These are phyloP conservation scores for Archocentrus centrarchus DNA, from an alignment of 2,113 vertebrate species.

Conservation along the genomic window DNA sequence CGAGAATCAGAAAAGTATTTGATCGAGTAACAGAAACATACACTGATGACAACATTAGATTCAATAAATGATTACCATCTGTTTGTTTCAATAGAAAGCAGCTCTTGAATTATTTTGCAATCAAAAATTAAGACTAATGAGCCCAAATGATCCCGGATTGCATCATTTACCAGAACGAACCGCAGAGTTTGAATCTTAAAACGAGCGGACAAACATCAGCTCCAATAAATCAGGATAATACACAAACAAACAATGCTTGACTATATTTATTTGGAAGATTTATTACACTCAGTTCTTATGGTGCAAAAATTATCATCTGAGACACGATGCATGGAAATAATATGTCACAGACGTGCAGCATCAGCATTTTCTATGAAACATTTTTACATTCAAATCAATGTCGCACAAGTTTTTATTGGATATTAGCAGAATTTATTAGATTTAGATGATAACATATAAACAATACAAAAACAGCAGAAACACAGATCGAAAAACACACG, in stretches of 20 bases:
- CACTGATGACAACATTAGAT: fast-evolving
- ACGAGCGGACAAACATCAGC: fast-evolving
- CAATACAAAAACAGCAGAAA: slow-evolving; percentile 16
- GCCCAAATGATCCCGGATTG: fast-evolving
- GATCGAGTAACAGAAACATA: fast-evolving
- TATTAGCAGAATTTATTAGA: neutral
- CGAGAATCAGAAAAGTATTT: neutral
- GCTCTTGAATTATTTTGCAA: neutral
- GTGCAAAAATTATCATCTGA: neutral
- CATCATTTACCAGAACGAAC: neutral
- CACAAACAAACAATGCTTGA: neutral
- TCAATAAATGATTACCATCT: neutral
- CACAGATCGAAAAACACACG: neutral
- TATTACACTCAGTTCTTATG: slow-evolving; percentile 30
- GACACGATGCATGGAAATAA: neutral
- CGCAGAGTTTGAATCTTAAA: neutral
- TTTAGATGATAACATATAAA: neutral
- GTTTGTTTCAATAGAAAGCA: neutral
- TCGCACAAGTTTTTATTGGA: slow-evolving; percentile 7
- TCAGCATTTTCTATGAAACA: neutral
- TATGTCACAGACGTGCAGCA: neutral
- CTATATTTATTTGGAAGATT: slow-evolving; percentile 30
- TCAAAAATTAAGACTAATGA: fast-evolving
- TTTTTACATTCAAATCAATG: fast-evolving
- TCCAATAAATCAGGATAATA: neutral